A percentile compares a stretch with the other conserved stretches of the same genome.
Conservation (phyloP, 2,797 vertebrate genomes). For the Ptychobarbus kaznakovi region DNA sequence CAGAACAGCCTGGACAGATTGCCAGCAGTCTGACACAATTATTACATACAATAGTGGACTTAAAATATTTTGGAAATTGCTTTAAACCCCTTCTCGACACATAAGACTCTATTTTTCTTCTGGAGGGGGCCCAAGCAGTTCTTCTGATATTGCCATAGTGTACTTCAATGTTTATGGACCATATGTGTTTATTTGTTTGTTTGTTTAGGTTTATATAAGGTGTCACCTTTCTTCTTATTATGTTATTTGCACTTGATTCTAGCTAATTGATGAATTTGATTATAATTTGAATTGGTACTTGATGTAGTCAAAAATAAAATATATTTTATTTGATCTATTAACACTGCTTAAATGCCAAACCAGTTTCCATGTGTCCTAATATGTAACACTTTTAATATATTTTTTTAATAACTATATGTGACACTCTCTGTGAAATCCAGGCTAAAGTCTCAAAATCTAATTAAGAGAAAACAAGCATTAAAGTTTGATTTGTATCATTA, state of each 20-base stretch:
- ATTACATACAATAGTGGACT: neutral
- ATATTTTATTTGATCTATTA: neutral
- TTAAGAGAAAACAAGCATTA: too few relatives aligned
- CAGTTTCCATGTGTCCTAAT: neutral
- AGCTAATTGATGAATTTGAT: neutral
- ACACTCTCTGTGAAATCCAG: too few relatives aligned
- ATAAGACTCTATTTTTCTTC: neutral
- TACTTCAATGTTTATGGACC: neutral
- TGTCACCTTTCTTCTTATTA: neutral
- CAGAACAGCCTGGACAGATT: constrained; percentile 39
- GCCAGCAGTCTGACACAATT: constrained; percentile 6
- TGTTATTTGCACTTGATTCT: neutral
- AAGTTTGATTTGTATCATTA: too few relatives aligned
- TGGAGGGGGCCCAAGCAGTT: neutral
- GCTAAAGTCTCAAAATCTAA: too few relatives aligned
- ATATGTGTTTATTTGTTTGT: neutral
- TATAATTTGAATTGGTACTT: neutral
- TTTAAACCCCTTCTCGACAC: neutral
- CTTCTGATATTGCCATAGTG: neutral
- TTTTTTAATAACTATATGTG: neutral
- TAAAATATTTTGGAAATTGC: neutral
- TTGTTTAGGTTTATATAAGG: neutral
- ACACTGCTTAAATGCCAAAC: neutral
- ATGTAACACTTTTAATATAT: neutral
- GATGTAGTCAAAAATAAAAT: neutral